phyloP scores from a whole-genome alignment of 2,113 vertebrate species.

The Siniperca knerii region DNA sequence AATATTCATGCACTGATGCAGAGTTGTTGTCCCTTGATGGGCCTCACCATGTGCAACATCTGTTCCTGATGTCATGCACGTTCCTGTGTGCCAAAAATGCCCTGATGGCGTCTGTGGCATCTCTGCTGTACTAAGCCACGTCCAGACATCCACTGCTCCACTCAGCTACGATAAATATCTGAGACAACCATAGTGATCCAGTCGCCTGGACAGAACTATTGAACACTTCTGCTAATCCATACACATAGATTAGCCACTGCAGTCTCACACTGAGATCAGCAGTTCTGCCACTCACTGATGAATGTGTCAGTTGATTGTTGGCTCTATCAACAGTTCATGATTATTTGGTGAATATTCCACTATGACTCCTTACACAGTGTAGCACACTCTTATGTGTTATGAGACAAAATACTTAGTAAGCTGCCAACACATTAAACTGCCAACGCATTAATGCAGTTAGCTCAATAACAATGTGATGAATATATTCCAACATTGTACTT shows the following conservation, averaged over 20 bases:
- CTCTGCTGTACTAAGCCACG: conserved; percentile 54
- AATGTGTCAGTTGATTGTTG: conserved; percentile 71
- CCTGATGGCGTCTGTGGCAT: conserved; percentile 69
- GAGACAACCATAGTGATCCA: conserved; percentile 58
- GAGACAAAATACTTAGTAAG: conserved; percentile 39
- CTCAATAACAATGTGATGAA: conserved; percentile 35
- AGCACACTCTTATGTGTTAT: not conserved
- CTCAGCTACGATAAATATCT: conserved; percentile 73
- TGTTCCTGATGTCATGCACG: conserved; percentile 81
- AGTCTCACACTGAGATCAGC: conserved; percentile 74
- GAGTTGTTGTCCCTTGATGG: conserved; percentile 79
- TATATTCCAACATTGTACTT: conserved; percentile 11
- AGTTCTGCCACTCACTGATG: conserved; percentile 74
- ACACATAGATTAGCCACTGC: conserved; percentile 71
- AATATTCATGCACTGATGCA: conserved; percentile 83
- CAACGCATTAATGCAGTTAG: conserved; percentile 23
- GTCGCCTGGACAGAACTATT: conserved; percentile 66
- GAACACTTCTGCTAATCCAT: conserved; percentile 77
- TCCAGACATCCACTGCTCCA: conserved; percentile 47
- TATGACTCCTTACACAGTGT: conserved; percentile 17
- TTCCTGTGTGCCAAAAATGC: conserved; percentile 75
- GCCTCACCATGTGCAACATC: conserved; percentile 82
- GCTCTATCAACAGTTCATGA: conserved; percentile 64
- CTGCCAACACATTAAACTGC: conserved; percentile 15
- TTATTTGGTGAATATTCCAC: conserved; percentile 53